These are phyloP conservation scores for Dolichomitus sp. DNA, from an alignment of 2,888 invertebrate genomes.

Conservation along the genomic window DNA sequence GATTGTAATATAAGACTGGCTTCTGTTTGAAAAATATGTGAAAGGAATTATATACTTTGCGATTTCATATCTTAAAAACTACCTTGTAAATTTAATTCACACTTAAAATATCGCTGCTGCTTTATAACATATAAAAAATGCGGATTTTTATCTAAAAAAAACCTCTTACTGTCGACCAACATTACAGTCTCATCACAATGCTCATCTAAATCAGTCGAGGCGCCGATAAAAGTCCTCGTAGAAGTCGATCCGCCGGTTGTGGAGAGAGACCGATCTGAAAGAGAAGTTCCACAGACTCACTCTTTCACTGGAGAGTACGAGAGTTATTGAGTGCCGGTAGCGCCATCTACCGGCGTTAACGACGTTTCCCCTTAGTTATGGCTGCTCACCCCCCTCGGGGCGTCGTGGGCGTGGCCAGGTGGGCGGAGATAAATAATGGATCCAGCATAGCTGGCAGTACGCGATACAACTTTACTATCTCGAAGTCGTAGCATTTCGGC, in stretches of 20 bases:
- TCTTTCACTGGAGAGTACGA: constrained; percentile 50
- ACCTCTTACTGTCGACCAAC: neutral
- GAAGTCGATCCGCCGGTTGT: constrained; percentile 67
- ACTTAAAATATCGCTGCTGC: neutral
- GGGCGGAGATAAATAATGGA: constrained; percentile 74
- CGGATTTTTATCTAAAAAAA: neutral
- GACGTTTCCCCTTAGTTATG: constrained; percentile 83
- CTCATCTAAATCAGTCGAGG: constrained; percentile 73
- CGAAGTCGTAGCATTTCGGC: constrained; percentile 44
- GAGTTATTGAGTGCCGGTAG: constrained; percentile 75
- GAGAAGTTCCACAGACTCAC: constrained; percentile 60
- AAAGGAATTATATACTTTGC: neutral
- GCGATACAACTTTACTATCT: constrained; percentile 62
- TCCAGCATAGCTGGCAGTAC: constrained; percentile 63
- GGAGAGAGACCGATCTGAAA: constrained; percentile 10
- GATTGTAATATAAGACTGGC: neutral
- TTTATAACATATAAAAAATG: neutral
- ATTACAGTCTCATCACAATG: constrained; percentile 60
- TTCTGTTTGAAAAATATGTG: neutral
- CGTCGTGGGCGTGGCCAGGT: constrained; percentile 83
- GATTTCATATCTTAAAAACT: neutral
- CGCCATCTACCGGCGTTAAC: constrained; percentile 85
- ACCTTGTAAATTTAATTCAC: neutral
- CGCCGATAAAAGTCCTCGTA: constrained; percentile 74
- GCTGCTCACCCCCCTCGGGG: constrained; percentile 81